Percentiles rank a stretch among this genome's conserved stretches.
phyloP scores from a whole-genome alignment of 2,888 invertebrate species.

The Tupiocoris notatus region DNA sequence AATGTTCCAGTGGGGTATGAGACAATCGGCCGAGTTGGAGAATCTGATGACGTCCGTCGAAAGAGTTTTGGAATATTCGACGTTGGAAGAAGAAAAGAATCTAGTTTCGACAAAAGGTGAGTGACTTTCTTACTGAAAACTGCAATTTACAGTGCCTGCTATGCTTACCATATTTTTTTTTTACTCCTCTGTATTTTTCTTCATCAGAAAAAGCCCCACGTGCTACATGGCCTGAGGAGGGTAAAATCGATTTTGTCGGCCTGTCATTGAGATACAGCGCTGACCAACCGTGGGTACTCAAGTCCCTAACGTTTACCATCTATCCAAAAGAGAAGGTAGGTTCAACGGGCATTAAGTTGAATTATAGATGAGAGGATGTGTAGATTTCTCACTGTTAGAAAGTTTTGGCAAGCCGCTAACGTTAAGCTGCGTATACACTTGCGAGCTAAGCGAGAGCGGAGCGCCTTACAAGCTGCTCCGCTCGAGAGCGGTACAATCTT shows the following conservation, averaged over 20 bases:
- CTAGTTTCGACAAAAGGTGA: conserved; percentile 51
- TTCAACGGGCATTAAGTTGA: no score
- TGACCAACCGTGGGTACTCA: conserved; percentile 71
- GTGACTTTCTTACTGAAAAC: background rate
- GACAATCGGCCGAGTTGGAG: conserved; percentile 85
- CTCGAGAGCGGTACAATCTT: no score
- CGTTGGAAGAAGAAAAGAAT: conserved; percentile 62
- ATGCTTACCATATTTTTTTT: background rate
- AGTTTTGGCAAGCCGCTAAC: no score
- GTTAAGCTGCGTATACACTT: no score
- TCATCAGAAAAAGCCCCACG: conserved; percentile 21
- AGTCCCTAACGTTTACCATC: conserved; percentile 65
- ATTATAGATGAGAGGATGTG: no score
- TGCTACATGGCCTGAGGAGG: conserved; percentile 71
- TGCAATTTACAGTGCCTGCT: background rate
- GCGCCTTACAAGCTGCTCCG: no score
- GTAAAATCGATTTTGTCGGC: conserved; percentile 66
- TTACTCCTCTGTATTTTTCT: no score
- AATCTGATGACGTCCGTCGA: conserved; percentile 91
- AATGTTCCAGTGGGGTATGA: conserved; percentile 85
- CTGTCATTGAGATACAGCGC: conserved; percentile 72
- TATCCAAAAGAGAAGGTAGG: conserved; percentile 62
- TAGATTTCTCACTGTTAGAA: no score
- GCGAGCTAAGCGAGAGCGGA: no score
- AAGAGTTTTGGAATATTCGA: conserved; percentile 77